These are phyloP conservation scores for Sycophaga agraensis DNA, from an alignment of 1,140 invertebrate species.

Conservation along the genomic window DNA sequence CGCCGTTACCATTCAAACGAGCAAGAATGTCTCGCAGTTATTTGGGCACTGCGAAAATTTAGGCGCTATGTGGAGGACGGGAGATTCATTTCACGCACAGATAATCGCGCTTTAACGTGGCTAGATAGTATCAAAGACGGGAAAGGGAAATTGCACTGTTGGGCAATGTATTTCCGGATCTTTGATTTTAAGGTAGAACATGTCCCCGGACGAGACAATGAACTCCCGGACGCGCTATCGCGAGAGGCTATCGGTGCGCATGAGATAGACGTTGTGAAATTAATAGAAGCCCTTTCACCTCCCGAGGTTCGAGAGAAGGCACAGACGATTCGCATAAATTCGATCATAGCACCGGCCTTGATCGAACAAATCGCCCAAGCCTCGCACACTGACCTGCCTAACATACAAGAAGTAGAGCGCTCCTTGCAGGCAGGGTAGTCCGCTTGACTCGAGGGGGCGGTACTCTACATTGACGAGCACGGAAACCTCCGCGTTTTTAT, in stretches of 20 bases:
- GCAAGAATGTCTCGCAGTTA: slow-evolving; percentile 33
- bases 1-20: slow-evolving; percentile 31
- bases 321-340: neutral
- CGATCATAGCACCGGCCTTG: neutral
- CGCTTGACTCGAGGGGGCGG: neutral
- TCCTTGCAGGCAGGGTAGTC: neutral
- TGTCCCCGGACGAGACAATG: slow-evolving; percentile 35
- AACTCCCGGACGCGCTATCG: slow-evolving; percentile 34
- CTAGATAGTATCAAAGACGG: slow-evolving; percentile 11
- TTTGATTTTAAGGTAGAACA: too few relatives aligned
- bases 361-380: neutral
- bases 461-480: neutral
- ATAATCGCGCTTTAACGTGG: slow-evolving; percentile 25
- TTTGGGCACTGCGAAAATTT: slow-evolving; percentile 37
- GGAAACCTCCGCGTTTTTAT: neutral
- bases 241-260: neutral
- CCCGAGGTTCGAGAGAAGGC: neutral
- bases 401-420: neutral
- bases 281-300: too few relatives aligned
- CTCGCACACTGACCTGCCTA: too few relatives aligned
- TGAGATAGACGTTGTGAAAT: neutral
- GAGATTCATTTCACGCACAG: too few relatives aligned
- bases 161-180: too few relatives aligned
- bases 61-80: neutral
- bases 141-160: slow-evolving; percentile 36